Percentiles rank a stretch among this genome's conserved stretches.
These are phyloP conservation scores for Sarcophilus harrisii DNA, from an alignment of 2,797 vertebrate genomes.

Conservation along the genomic window DNA sequence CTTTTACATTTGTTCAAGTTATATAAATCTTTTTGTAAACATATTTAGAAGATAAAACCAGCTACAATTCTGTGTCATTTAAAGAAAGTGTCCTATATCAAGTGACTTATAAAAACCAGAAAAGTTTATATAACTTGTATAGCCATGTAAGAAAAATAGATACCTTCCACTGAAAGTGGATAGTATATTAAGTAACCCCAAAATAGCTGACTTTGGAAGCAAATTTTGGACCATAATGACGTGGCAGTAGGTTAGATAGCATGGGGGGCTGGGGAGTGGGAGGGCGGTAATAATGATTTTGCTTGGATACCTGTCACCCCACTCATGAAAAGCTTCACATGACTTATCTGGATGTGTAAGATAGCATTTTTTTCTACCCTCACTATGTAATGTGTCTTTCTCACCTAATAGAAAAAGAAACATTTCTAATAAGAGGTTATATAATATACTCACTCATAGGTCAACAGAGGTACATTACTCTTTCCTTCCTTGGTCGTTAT, in stretches of 20 bases:
- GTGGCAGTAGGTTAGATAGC: background rate
- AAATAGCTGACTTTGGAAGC: background rate
- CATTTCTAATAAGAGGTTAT: background rate
- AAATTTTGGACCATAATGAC: background rate
- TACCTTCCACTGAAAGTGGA: background rate
- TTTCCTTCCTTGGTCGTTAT: conserved; percentile 86
- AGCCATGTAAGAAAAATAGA: background rate
- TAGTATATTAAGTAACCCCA: background rate
- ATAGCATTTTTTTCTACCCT: background rate
- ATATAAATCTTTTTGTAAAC: background rate
- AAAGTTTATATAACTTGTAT: background rate
- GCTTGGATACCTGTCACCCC: background rate
- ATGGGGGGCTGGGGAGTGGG: background rate
- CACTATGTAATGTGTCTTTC: background rate
- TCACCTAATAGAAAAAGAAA: background rate
- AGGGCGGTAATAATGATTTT: background rate
- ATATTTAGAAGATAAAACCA: background rate
- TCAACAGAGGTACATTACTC: conserved; percentile 85
- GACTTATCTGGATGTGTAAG: background rate
- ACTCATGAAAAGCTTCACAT: background rate
- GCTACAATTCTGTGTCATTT: background rate
- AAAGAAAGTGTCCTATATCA: background rate
- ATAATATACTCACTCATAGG: conserved; percentile 85
- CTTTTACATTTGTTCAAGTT: background rate
- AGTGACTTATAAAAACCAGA: too few relatives aligned